phyloP scores from a whole-genome alignment of 2,888 invertebrate species.

The Polydrusus pterygomalis region DNA sequence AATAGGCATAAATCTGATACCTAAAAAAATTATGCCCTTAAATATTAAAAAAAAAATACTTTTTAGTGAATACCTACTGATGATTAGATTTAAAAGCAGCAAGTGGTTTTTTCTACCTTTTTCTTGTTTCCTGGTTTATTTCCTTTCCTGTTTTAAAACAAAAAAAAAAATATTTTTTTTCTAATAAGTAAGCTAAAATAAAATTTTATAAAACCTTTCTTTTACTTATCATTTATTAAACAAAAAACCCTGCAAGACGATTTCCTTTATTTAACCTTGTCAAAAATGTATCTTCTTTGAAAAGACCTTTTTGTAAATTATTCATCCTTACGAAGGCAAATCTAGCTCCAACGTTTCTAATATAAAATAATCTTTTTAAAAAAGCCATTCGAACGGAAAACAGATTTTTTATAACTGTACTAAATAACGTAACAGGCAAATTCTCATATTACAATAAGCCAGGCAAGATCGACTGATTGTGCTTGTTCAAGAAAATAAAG shows the following conservation, averaged over 20 bases:
- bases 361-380: conserved; percentile 7
- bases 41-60: too few species aligned
- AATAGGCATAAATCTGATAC: too few species aligned
- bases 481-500: conserved; percentile 13
- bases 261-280: neutral
- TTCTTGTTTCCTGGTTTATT: too few species aligned
- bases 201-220: neutral
- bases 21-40: too few species aligned
- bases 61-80: too few species aligned
- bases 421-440: neutral
- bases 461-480: conserved; percentile 8
- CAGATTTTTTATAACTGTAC: neutral
- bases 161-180: too few species aligned
- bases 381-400: conserved; percentile 12
- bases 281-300: neutral
- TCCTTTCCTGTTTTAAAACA: too few species aligned
- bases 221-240: neutral
- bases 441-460: conserved; percentile 12
- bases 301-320: conserved; percentile 9
- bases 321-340: conserved; percentile 9
- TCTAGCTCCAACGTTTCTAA: neutral
- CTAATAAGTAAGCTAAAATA: neutral
- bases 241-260: neutral
- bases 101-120: too few species aligned
- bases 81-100: too few species aligned